Evolutionary conservation across 2,888 invertebrate genomes (phyloP).

Genomic region (Eristalinus sepulchralis): DNA sequence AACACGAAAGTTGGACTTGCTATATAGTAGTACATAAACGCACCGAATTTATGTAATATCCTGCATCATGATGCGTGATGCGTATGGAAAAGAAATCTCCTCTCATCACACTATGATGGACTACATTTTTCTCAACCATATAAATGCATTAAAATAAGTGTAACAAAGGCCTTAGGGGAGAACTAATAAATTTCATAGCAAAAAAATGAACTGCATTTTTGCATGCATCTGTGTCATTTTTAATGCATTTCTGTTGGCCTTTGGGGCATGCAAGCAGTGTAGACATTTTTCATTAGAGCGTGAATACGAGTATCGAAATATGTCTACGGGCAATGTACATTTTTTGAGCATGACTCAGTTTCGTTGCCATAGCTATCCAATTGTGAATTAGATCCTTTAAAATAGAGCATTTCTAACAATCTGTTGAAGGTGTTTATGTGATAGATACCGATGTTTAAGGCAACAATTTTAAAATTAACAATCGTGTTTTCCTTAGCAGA

Average conservation of each 20-base stretch:
- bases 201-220: neutral
- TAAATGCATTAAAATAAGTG: neutral
- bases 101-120: constrained; percentile 43
- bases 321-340: neutral
- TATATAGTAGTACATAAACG: neutral
- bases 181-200: neutral
- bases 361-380: neutral
- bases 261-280: neutral
- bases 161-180: neutral
- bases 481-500: no score
- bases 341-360: neutral
- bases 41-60: neutral
- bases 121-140: neutral
- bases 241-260: neutral
- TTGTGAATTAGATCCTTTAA: neutral
- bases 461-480: no score
- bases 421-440: no score
- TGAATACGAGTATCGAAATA: neutral
- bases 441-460: no score
- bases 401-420: neutral
- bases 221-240: neutral
- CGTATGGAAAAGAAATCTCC: constrained; percentile 20
- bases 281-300: neutral
- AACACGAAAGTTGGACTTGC: neutral
- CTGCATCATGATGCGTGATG: constrained; percentile 43